Percentiles rank a stretch among this genome's conserved stretches.
Conservation (phyloP, 2,888 invertebrate genomes). For the Phengaris arion region DNA sequence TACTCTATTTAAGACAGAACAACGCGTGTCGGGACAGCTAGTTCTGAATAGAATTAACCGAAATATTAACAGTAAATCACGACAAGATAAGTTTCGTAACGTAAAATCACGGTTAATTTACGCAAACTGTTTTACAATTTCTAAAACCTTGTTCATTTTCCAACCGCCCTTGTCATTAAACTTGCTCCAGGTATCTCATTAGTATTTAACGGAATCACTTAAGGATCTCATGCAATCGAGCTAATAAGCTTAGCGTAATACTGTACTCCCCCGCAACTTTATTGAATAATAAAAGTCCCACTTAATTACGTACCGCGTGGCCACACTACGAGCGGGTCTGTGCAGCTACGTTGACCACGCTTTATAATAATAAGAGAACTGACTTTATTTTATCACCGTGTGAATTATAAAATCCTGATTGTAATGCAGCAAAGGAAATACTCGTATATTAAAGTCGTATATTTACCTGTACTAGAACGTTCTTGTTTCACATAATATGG, state of each 20-base stretch:
- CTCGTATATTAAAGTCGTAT: too few relatives aligned
- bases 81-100: background rate
- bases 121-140: background rate
- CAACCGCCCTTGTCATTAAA: background rate
- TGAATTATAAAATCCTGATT: too few relatives aligned
- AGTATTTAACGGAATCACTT: constrained; percentile 18
- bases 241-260: constrained; percentile 23
- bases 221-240: constrained; percentile 21
- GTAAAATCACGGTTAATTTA: background rate
- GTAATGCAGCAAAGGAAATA: too few relatives aligned
- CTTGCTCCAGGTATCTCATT: constrained; percentile 17
- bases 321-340: constrained; percentile 4
- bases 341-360: background rate
- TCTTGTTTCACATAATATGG: too few relatives aligned
- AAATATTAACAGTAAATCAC: too few relatives aligned
- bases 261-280: background rate
- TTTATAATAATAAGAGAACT: background rate
- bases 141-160: background rate
- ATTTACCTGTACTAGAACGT: too few relatives aligned
- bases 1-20: too few relatives aligned
- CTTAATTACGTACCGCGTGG: constrained; percentile 19
- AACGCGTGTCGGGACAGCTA: too few relatives aligned
- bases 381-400: background rate
- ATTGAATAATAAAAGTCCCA: constrained; percentile 25
- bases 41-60: too few relatives aligned